phyloP scores from a whole-genome alignment of 2,888 invertebrate genomes.

The Caenorhabditis sp. region DNA sequence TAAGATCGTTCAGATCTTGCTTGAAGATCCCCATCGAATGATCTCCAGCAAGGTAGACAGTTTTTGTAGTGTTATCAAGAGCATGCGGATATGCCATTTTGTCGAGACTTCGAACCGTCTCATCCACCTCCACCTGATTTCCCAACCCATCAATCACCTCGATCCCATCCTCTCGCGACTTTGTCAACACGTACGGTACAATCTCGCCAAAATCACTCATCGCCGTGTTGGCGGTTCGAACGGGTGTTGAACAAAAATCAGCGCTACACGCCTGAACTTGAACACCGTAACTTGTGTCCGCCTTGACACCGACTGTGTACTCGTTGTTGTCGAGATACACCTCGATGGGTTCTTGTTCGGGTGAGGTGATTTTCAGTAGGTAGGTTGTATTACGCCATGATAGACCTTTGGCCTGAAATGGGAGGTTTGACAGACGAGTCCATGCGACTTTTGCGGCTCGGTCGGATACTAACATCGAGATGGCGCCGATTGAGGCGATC shows the following conservation, averaged over 20 bases:
- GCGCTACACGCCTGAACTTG: constrained; percentile 36
- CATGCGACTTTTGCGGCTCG: constrained; percentile 51
- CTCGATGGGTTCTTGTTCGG: constrained; percentile 21
- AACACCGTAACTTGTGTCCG: constrained; percentile 28
- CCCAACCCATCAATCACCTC: constrained; percentile 25
- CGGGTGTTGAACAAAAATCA: constrained; percentile 39
- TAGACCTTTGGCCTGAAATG: constrained; percentile 53
- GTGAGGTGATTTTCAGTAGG: constrained; percentile 26
- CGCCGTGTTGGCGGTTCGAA: constrained; percentile 30
- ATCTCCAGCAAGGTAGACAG: constrained; percentile 38
- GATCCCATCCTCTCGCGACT: constrained; percentile 21
- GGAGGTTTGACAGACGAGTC: constrained; percentile 46
- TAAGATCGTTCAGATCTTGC: constrained; percentile 24
- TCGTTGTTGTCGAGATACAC: constrained; percentile 11
- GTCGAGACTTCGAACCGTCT: constrained; percentile 23
- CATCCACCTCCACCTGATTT: constrained; percentile 10
- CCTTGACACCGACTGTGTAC: constrained; percentile 37
- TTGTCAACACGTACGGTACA: constrained; percentile 29
- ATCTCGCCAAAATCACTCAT: constrained; percentile 18
- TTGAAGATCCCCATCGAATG: constrained; percentile 44
- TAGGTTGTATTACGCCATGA: constrained; percentile 38
- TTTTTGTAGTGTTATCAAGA: constrained; percentile 39
- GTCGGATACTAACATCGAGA: constrained; percentile 52
- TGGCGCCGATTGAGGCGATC: constrained; percentile 40
- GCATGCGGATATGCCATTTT: constrained; percentile 23